Base-by-base conservation (phyloP, 2,888 invertebrate genomes). In the Mactromeris polynyma region DNA sequence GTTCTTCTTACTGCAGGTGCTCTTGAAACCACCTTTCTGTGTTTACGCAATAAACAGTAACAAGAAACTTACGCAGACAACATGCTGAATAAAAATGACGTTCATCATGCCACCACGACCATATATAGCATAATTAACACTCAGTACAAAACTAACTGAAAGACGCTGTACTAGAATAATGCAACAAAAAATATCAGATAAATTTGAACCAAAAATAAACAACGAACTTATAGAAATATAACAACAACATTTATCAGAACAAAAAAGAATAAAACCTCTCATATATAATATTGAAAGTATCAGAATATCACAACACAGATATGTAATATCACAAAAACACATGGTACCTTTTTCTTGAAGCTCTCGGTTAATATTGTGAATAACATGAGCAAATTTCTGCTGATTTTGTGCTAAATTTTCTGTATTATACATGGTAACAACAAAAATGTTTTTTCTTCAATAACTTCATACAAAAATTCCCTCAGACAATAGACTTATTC, bases 351-450 rank as follows among this genome's bases (percentile, higher is more conserved):
- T 96, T 83, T 95, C 94, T 77, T 94, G 94, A 4, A 96, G 93
- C 86, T 96, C 96, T 81, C 94, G 93, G 92, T 96, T 96, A 87
- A 96, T 96, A 92, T 95, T 95, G 80, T 95, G 94, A 83, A 96
- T 96, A 73, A 96, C 96, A 87, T 94, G 95, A 14, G 96, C 96
- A 91, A 96, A 96, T 81, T 94, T 93, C 88, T 94, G 94, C 86
- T 95, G 95, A 89, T 95, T 95, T 80, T 94, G 94, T 11, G 94
- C 93, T 83, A 96, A 89, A 92, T 95, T 95, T 82, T 91, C 94
- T 69, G 83, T 86, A 64, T 88, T 90, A 73, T 73, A 91, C 91
- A 91, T 91, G 9, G 14, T 79, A 54, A 26, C 17, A 36, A 73
- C 36, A 3, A 73, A n/a, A 40, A 79, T 7, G n/a, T 79, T n/a